Base-by-base conservation (phyloP, 2,888 invertebrate genomes). In the Frankliniella fusca region DNA sequence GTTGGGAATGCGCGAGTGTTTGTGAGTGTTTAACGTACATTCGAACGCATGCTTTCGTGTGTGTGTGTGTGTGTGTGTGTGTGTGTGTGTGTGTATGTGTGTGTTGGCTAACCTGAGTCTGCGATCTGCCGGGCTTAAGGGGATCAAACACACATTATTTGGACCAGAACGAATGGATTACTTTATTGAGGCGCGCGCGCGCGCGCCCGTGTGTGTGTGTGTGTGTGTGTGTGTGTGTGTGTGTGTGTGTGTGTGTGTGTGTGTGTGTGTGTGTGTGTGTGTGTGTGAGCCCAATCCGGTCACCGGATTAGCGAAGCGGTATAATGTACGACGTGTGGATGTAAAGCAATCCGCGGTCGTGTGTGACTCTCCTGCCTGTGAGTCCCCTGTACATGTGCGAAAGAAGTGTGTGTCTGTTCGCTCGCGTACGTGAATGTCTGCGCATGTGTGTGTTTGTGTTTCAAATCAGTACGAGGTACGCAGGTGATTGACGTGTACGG, bases 41-140 rank as follows among this genome's bases (percentile, higher is more conserved):
- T n/a, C 23, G 70, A 7, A 27, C 23, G 70, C 23, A 5, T 3
- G 23, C 23, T 11, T 70, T n/a, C 23, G 70, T 70, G 23, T 70
- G 70, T 70, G 70, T 70, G 70, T 70, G 70, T 70, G 70, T 70
- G 70, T 65, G 65, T 65, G 65, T 65, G 65, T 65, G 65, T 65
- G 65, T 3, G 54, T 54, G 54, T 15, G 54, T 23, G 70, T 23
- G 70, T 23, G 70, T 23, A 23, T 70, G 23, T 23, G 20, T 3
- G n/a, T 2, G 65, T 23, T 76, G 27, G 70, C 70, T 76, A 61
- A 61, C n/a, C 18, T 54, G 54, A 54, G 15, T 18, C 18, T 7
- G 61, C 61, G 7, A 10, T 18, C 61, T 7, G n/a, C 20, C 54
- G 54, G 54, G 20, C 18, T 61, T 18, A 18, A 61, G n/a, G 20